Conservation (phyloP, 1,140 invertebrate species). For the Leptinotarsa lineolata region DNA sequence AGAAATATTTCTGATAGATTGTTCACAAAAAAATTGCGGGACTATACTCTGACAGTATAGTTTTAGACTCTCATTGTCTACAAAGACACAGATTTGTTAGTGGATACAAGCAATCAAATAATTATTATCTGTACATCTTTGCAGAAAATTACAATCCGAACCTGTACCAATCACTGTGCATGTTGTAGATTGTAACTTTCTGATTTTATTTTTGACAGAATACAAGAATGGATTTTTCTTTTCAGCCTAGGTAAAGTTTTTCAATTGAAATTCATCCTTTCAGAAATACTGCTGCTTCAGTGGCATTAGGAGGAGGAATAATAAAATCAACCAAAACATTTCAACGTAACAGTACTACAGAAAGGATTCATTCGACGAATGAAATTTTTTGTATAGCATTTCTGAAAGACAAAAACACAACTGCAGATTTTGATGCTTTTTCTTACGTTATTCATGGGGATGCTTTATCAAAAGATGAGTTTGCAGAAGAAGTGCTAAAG, state of each 20-base stretch:
- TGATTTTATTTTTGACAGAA: too few species aligned
- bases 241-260: neutral
- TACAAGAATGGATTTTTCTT: neutral
- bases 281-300: constrained; percentile 32
- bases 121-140: too few species aligned
- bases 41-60: too few species aligned
- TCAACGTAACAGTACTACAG: constrained; percentile 26
- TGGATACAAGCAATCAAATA: too few species aligned
- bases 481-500: constrained; percentile 35
- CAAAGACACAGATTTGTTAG: too few species aligned
- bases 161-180: too few species aligned
- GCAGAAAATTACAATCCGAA: too few species aligned
- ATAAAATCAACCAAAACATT: constrained; percentile 38
- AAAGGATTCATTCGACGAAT: constrained; percentile 27
- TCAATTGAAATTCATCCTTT: constrained; percentile 19
- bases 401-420: constrained; percentile 30
- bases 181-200: too few species aligned
- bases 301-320: constrained; percentile 44
- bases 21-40: too few species aligned
- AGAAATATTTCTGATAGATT: too few species aligned
- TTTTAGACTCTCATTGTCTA: too few species aligned
- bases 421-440: constrained; percentile 39
- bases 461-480: constrained; percentile 40
- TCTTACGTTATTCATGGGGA: constrained; percentile 42
- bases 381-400: constrained; percentile 41